Conservation (phyloP, 2,888 invertebrate genomes). For the Scaptomyza reducta region DNA sequence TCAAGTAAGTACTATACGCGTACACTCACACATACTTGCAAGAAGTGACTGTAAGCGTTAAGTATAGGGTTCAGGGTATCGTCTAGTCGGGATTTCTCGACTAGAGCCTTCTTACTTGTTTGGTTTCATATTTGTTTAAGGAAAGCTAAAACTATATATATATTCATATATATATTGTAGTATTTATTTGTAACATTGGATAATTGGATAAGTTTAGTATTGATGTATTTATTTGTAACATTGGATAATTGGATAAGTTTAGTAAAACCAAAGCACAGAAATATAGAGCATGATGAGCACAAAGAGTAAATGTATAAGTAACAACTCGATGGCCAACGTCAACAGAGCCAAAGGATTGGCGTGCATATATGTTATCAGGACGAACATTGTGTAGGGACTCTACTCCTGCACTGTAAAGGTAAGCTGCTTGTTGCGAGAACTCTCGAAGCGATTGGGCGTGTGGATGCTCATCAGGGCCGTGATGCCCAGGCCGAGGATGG, state of each 20-base stretch:
- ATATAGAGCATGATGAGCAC: constrained; percentile 77
- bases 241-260: constrained; percentile 25
- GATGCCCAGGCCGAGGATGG: constrained; percentile 92
- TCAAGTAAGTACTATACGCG: too few relatives aligned
- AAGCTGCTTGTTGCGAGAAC: constrained; percentile 96
- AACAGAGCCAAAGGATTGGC: constrained; percentile 75
- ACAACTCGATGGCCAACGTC: constrained; percentile 78
- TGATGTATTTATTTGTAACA: too few relatives aligned
- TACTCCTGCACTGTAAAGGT: constrained; percentile 92
- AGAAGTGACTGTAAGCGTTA: too few relatives aligned
- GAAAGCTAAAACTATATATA: too few relatives aligned
- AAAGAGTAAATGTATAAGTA: constrained; percentile 79
- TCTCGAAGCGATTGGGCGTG: constrained; percentile 98
- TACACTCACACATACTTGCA: too few relatives aligned
- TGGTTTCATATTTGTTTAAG: too few relatives aligned
- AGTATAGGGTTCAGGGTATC: too few relatives aligned
- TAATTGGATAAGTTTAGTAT: too few relatives aligned
- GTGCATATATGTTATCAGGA: constrained; percentile 64
- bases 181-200: too few relatives aligned
- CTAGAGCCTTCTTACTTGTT: too few relatives aligned
- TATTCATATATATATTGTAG: too few relatives aligned
- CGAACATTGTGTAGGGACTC: constrained; percentile 72
- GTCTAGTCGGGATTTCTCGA: too few relatives aligned
- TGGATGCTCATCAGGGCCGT: constrained; percentile 96
- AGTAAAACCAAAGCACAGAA: constrained; percentile 80